Base-by-base conservation (phyloP, 2,797 vertebrate genomes). In the Sebastes dallii region DNA sequence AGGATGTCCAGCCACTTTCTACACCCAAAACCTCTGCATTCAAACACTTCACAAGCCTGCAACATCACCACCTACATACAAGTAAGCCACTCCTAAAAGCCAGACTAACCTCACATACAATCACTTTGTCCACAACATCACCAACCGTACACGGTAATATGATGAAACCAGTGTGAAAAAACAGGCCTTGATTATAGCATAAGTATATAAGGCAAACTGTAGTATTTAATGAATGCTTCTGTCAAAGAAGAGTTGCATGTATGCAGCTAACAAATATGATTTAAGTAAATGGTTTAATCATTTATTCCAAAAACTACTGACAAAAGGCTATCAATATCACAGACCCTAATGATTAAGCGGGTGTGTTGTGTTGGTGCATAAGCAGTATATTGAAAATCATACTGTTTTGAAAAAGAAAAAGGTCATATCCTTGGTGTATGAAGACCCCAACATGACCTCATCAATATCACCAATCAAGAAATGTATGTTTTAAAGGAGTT, bases 1-100 rank as follows among this genome's bases (percentile, higher is more conserved):
- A 85, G 84, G 84, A 88, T 84, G 88, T 91, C 66, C 82, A 81
- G 82, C 80, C 90, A 85, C 85, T 80, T 75, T 88, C 72, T 82
- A 77, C 75, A 82, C 83, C 82, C 80, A 67, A 87, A 91, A 78
- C 80, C 87, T 88, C 85, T 55, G 24, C 50, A 58, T 78, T 86
- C 77, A 89, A 86, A 89, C 84, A 87, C 58, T 72, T 78, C 66
- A 61, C 68, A 59, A 52, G 27, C 73, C 55, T 56, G 32, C 29
- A 64, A 56, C 73, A 85, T 69, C 72, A 72, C 70, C 81, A 65
- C 50, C 29, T 42, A 42, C 32, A 25, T 20, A 78, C 34, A 72
- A 72, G 59, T 12, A 56, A 22, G 55, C 71, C 81, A 74, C 75
- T 81, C 66, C 81, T 78, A 68, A 81, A 56, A 24, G 30, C 4